phyloP scores from a whole-genome alignment of 2,113 vertebrate species.

The Hypocryptadius cinnamomeus region DNA sequence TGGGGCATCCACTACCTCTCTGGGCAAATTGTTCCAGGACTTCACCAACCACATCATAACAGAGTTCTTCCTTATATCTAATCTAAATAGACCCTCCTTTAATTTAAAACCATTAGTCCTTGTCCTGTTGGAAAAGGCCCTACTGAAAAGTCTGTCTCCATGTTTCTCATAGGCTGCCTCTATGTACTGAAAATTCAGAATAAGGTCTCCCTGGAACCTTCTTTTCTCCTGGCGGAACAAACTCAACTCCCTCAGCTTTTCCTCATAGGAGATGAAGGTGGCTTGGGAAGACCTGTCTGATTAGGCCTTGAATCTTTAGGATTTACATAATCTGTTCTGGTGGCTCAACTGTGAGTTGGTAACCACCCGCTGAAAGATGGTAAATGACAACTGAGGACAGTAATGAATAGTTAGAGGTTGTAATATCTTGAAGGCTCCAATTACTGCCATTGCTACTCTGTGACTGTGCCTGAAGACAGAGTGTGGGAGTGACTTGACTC shows the following conservation, averaged over 20 bases:
- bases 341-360: constrained; percentile 10
- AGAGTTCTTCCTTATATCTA: not conserved
- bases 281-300: constrained; percentile 5
- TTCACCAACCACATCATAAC: not conserved
- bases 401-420: constrained; percentile 20
- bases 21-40: not conserved
- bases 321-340: constrained; percentile 24
- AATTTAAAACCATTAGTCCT: not conserved
- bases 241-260: not conserved
- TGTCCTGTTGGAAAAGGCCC: not conserved
- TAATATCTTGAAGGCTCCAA: constrained; percentile 45
- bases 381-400: constrained; percentile 22
- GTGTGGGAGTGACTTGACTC: not conserved
- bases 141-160: not conserved
- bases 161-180: not conserved
- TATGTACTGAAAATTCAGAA: not conserved
- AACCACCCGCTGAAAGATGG: constrained; percentile 32
- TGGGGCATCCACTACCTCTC: not conserved
- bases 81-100: not conserved
- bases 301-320: not conserved
- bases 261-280: not conserved
- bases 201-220: not conserved
- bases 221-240: not conserved
- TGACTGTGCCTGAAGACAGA: not conserved
- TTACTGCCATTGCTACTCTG: not conserved